Evolutionary conservation across 2,797 vertebrate genomes (phyloP).

Genomic region (Melanotaenia maccullochi): DNA sequence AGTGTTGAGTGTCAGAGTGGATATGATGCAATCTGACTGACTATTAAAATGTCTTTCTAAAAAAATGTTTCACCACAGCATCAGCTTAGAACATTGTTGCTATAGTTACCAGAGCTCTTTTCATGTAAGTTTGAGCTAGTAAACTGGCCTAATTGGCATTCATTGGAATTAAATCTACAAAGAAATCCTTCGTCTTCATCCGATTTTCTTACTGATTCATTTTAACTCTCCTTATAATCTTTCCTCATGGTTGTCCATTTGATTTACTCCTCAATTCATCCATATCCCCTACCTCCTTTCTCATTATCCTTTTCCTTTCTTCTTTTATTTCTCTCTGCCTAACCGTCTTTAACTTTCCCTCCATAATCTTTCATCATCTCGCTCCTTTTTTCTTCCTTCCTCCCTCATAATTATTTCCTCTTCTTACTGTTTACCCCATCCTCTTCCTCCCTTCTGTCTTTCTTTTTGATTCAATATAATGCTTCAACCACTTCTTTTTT

Average conservation of each 20-base stretch:
- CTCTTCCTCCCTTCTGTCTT: not conserved
- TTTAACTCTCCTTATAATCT: not conserved
- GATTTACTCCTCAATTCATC: not conserved
- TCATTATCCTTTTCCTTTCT: not conserved
- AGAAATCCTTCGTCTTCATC: not conserved
- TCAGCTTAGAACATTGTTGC: too few species aligned
- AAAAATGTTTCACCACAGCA: not conserved
- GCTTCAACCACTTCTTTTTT: not conserved
- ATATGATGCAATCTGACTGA: constrained; percentile 1
- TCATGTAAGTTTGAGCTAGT: not conserved
- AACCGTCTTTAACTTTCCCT: not conserved
- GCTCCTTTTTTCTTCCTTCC: too few species aligned
- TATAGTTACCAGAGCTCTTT: too few species aligned
- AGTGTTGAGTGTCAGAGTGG: constrained; percentile 23
- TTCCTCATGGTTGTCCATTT: not conserved
- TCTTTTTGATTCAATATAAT: not conserved
- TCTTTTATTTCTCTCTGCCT: not conserved
- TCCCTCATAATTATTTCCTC: not conserved
- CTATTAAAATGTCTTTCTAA: constrained; percentile 16
- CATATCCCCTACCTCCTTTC: not conserved
- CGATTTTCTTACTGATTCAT: not conserved
- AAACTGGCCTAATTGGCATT: constrained; percentile 19
- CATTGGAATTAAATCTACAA: constrained; percentile 4
- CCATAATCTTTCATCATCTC: not conserved
- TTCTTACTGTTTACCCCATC: not conserved